Conservation (phyloP, 2,888 invertebrate genomes). For the Chaitophorus viminalis region DNA sequence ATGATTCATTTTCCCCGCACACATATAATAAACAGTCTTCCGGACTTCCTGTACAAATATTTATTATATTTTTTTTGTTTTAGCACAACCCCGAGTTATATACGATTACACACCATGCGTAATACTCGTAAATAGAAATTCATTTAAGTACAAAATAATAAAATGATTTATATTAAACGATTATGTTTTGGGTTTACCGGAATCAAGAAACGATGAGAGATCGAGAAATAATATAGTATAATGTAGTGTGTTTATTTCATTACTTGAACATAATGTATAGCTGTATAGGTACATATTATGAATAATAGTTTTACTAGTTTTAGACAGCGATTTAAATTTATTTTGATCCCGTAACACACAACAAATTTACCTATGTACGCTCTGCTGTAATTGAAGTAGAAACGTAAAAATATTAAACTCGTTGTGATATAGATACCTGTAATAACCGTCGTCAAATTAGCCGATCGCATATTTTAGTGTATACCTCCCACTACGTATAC, state of each 20-base stretch:
- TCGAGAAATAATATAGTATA: too few relatives aligned
- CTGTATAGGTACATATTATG: too few relatives aligned
- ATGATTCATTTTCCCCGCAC: slow-evolving; percentile 6
- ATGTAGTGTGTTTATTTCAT: too few relatives aligned
- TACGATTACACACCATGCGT: neutral
- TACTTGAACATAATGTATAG: too few relatives aligned
- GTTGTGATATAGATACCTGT: neutral
- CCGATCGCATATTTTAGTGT: neutral
- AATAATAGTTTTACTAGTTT: too few relatives aligned
- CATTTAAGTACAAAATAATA: too few relatives aligned
- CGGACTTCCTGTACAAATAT: neutral
- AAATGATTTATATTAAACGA: too few relatives aligned
- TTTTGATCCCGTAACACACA: neutral
- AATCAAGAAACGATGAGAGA: too few relatives aligned
- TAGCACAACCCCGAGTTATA: neutral
- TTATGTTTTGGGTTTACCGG: too few relatives aligned
- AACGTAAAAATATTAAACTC: neutral
- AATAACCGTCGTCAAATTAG: neutral
- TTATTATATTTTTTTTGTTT: neutral
- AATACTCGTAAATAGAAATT: neutral
- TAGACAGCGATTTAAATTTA: neutral
- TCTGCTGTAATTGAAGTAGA: neutral
- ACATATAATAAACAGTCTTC: neutral
- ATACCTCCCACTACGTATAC: neutral
- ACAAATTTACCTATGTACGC: too few relatives aligned